Conservation (phyloP, 1,140 invertebrate genomes). For the Bombus superbus region DNA sequence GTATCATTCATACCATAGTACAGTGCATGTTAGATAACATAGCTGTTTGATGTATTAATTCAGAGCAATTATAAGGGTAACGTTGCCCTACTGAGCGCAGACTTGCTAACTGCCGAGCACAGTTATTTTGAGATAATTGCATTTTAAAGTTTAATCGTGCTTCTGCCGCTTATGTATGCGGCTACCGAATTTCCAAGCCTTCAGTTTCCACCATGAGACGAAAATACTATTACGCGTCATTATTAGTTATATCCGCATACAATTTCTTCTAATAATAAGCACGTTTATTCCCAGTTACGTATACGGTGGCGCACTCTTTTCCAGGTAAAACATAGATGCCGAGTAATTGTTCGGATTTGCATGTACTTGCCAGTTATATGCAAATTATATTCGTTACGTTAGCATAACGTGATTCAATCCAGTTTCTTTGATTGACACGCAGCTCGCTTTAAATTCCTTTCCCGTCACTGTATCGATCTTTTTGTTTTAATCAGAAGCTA, state of each 20-base stretch:
- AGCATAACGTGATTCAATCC: background rate
- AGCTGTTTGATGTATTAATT: slow-evolving; percentile 52
- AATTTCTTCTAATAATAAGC: slow-evolving; percentile 23
- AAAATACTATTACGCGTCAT: slow-evolving; percentile 20
- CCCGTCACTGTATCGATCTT: background rate
- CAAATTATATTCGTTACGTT: background rate
- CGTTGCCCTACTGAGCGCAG: slow-evolving; percentile 24
- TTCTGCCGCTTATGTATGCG: slow-evolving; percentile 18
- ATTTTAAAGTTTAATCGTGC: slow-evolving; percentile 52
- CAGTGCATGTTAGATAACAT: slow-evolving; percentile 31
- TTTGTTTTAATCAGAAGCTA: background rate
- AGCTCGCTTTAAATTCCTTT: too few species aligned
- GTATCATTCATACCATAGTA: background rate
- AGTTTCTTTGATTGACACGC: background rate
- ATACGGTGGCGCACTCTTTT: background rate
- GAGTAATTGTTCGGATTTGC: background rate
- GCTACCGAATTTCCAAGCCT: slow-evolving; percentile 1
- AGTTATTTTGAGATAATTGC: slow-evolving; percentile 53
- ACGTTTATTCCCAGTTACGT: background rate
- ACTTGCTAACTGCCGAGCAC: slow-evolving; percentile 40
- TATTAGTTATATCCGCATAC: slow-evolving; percentile 5
- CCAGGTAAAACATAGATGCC: background rate
- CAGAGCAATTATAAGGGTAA: slow-evolving; percentile 37
- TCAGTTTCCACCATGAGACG: background rate
- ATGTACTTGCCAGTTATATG: background rate